Percentiles rank a stretch among this genome's conserved stretches.
phyloP scores from a whole-genome alignment of 2,797 vertebrate genomes.

The Remorina albescens region DNA sequence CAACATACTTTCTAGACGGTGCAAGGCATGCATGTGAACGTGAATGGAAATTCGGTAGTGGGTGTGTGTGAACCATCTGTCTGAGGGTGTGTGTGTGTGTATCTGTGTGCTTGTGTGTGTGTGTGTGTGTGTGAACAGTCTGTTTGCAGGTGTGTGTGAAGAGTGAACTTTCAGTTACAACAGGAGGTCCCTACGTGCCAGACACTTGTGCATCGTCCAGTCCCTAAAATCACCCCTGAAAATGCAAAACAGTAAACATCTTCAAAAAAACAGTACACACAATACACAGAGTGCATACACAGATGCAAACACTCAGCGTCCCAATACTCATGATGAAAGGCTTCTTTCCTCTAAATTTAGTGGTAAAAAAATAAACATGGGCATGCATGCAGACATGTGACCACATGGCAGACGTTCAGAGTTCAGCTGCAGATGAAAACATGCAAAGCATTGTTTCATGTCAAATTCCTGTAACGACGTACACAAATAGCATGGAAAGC shows the following conservation, averaged over 20 bases:
- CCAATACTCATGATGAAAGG: constrained; percentile 28
- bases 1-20: constrained; percentile 39
- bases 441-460: constrained; percentile 37
- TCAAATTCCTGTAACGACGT: constrained; percentile 30
- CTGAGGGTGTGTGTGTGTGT: constrained; percentile 58
- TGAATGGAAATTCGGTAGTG: constrained; percentile 66
- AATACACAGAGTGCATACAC: constrained; percentile 1
- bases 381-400: constrained; percentile 49
- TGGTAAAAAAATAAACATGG: constrained; percentile 13
- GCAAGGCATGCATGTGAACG: constrained; percentile 33
- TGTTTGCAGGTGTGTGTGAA: constrained; percentile 73
- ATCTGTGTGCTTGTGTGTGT: constrained; percentile 32
- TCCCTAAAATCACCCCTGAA: no score
- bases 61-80: constrained; percentile 71
- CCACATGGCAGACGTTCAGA: constrained; percentile 47
- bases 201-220: constrained; percentile 57
- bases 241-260: no score
- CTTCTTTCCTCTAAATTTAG: constrained; percentile 39
- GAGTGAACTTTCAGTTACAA: constrained; percentile 62
- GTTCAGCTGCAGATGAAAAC: constrained; percentile 41
- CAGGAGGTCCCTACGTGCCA: constrained; percentile 46
- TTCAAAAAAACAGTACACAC: constrained; percentile 28
- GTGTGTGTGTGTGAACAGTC: constrained; percentile 48
- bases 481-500: constrained; percentile 37
- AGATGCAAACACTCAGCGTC: constrained; percentile 23